Evolutionary conservation across 2,888 invertebrate genomes (phyloP), one percentile per base, ranked within the genome.

Genomic region (Spilosoma lubricipeda): DNA sequence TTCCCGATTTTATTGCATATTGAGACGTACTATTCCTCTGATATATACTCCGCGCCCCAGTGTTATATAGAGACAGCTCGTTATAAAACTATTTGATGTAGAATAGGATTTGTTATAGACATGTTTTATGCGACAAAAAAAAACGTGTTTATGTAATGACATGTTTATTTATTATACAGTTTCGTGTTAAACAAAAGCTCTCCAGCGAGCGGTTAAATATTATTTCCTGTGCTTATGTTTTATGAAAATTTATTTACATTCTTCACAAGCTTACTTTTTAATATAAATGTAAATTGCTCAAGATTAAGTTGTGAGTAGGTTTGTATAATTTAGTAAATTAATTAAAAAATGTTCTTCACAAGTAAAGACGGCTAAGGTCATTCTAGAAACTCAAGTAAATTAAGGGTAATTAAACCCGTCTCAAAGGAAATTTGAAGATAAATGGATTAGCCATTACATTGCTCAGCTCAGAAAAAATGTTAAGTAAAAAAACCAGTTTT

Each of bases 1-100:
- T 93, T 87, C 83, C 91, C 88, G 86, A 89, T 93, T 95, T 95
- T 95, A 95, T 94, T 94, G 94, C 94, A 94, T 95, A 95, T 95
- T 95, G 95, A 94, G 93, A 94, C 92, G 92, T 93, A 93, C 88
- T 92, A 90, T 93, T 90, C 91, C 82, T 89, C 86, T 93, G 93
- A 93, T 92, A 92, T 92, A 93, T 93, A 89, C 87, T 84, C 85
- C 84, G 84, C 80, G 83, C 78, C 84, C 83, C 88, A 81, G 86
- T 89, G 88, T 92, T 91, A 92, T 89, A 90, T 88, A 86, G 87
- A 89, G 88, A 87, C 86, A 86, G 86, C 83, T 82, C 75, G 77
- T 86, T 88, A 89, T 90, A 89, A 90, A 91, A 91, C 90, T 89
- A 91, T 93, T 92, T 87, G 84, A 83, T 85, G 82, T 83, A 81